Percentiles rank a stretch among this genome's conserved stretches.
Conservation (phyloP, 1,140 invertebrate species). For the Musca vetustissima region DNA sequence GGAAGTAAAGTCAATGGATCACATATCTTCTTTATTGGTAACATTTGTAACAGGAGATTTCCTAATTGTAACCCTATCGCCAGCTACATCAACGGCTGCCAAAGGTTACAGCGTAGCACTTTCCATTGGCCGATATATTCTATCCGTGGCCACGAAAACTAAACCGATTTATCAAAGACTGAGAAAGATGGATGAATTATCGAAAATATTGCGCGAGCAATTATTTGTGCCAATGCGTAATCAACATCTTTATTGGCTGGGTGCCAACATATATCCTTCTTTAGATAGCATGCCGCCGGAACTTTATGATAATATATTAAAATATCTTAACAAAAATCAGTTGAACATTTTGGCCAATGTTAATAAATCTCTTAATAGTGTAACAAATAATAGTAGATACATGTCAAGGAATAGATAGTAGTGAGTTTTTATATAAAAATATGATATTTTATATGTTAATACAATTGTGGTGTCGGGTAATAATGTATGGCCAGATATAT, state of each 20-base stretch:
- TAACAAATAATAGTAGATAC: slow-evolving; percentile 28
- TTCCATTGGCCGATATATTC: slow-evolving; percentile 41
- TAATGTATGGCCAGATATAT: too few species aligned
- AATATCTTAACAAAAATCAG: slow-evolving; percentile 34
- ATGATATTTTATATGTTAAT: too few species aligned
- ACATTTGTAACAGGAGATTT: slow-evolving; percentile 39
- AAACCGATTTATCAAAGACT: slow-evolving; percentile 39
- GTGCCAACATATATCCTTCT: slow-evolving; percentile 33
- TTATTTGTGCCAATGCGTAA: slow-evolving; percentile 45
- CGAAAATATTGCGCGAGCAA: slow-evolving; percentile 37
- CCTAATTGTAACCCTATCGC: slow-evolving; percentile 41
- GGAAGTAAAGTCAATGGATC: not conserved
- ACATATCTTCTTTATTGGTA: slow-evolving; percentile 31
- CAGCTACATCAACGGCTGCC: slow-evolving; percentile 27
- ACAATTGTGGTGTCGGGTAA: too few species aligned
- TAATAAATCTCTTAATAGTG: slow-evolving; percentile 30
- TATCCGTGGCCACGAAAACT: slow-evolving; percentile 32
- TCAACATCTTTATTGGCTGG: slow-evolving; percentile 35
- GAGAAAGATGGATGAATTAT: slow-evolving; percentile 40
- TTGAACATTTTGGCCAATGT: slow-evolving; percentile 44
- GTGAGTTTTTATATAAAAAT: too few species aligned
- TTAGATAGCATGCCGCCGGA: slow-evolving; percentile 38
- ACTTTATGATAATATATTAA: slow-evolving; percentile 41
- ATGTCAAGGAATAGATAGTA: too few species aligned
- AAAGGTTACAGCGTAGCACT: slow-evolving; percentile 39